These are phyloP conservation scores for Meta bourneti DNA, from an alignment of 2,888 invertebrate genomes.

Conservation along the genomic window DNA sequence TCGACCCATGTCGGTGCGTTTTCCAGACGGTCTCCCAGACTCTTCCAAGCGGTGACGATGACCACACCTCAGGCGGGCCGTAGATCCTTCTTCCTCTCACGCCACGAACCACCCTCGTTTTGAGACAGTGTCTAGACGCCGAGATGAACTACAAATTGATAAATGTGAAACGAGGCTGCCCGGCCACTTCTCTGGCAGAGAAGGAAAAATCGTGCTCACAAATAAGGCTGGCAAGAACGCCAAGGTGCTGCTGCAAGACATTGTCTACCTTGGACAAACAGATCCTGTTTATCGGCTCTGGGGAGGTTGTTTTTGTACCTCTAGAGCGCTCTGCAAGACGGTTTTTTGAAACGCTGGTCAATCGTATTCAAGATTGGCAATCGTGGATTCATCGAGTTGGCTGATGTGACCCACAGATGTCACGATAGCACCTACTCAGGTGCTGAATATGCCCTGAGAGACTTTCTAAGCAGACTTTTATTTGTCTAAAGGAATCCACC, in stretches of 20 bases:
- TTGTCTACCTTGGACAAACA: conserved; percentile 8
- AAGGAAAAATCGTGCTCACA: conserved; percentile 5
- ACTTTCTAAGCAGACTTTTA: too few species aligned
- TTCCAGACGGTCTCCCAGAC: neutral
- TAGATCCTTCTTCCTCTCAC: neutral
- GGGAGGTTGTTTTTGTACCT: neutral
- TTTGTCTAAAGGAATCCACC: too few species aligned
- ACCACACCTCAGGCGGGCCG: conserved; percentile 43
- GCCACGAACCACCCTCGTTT: conserved; percentile 4
- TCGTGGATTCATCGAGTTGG: too few species aligned
- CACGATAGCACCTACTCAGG: too few species aligned
- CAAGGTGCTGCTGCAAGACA: conserved; percentile 6
- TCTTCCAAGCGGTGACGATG: conserved; percentile 15
- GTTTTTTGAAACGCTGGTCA: neutral
- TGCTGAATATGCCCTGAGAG: too few species aligned
- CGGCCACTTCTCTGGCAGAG: neutral
- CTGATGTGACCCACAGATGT: too few species aligned
- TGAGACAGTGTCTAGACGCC: conserved; percentile 69
- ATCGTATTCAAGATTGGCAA: too few species aligned
- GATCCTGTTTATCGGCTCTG: conserved; percentile 21
- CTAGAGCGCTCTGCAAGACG: neutral
- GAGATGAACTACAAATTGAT: conserved; percentile 52
- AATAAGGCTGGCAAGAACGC: conserved; percentile 10
- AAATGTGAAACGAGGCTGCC: conserved; percentile 30
- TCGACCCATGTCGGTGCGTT: neutral